Base-by-base conservation (phyloP, 2,113 vertebrate genomes). In the Thalassarche chlororhynchos region DNA sequence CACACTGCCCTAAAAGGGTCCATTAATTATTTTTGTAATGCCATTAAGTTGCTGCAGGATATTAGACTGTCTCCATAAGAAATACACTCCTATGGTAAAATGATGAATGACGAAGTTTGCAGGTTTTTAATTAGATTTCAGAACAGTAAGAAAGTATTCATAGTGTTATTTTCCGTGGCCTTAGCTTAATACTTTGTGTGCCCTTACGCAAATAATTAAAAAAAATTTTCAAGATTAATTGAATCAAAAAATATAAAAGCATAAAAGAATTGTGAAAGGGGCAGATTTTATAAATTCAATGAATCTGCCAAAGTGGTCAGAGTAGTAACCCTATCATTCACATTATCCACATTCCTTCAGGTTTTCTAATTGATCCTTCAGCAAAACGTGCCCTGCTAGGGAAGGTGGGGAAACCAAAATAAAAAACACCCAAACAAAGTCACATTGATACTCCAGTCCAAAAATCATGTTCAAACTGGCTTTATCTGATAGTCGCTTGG, bases 11-110 rank as follows among this genome's bases (percentile, higher is more conserved):
- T 95, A 91, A 96, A 96, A 97, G 44, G 64, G 60, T 72, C 92
- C 78, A 94, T 94, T 94, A 97, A 97, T 97, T 98, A 91, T 91
- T 91, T 94, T 75, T 88, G 68, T 91, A 93, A 94, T 91, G 84
- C 51, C 86, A 65, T 14, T 54, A 84, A 95, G 84, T 90, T 78
- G 49, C 72, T 88, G 69, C 88, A 96, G 96, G 96, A 97, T 97
- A 97, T 95, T 96, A 96, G 71, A 76, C 82, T 96, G 89, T 96
- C 93, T 95, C 77, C 75, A 1, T 64, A 74, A 78, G 84, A 97
- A 97, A 91, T 26, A 90, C 26, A 38, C 54, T 74, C 40, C 80
- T 72, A 36, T 7, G 38, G 75, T 55, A 80, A 86, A 97, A 96
- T 90, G 95, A 96, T 70, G 78, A 90, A 97, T 88, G 78, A 77